These are phyloP conservation scores for Eristalinus sepulchralis DNA, from an alignment of 2,888 invertebrate species.

Conservation along the genomic window DNA sequence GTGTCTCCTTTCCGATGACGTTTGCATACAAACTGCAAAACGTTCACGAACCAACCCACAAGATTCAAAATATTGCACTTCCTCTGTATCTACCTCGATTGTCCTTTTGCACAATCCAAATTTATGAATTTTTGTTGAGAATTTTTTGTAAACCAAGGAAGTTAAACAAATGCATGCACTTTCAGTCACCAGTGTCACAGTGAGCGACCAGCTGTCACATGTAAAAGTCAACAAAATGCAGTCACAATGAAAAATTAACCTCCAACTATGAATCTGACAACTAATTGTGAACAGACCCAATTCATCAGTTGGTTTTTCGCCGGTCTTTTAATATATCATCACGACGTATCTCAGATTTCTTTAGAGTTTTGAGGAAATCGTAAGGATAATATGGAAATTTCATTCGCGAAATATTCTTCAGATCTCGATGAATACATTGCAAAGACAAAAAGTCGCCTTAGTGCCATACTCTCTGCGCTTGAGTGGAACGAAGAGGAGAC, in stretches of 20 bases:
- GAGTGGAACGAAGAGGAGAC: conserved; percentile 75
- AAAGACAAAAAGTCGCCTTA: conserved; percentile 70
- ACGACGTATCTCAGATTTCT: background rate
- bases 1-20: background rate
- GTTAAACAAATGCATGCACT: background rate
- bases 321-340: background rate
- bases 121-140: background rate
- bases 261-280: background rate
- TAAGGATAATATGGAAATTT: background rate
- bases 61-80: background rate
- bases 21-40: background rate
- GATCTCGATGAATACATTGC: conserved; percentile 65
- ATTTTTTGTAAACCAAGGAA: background rate
- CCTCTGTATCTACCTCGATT: too few relatives aligned
- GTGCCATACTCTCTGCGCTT: conserved; percentile 72
- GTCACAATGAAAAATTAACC: background rate
- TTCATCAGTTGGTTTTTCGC: background rate
- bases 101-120: background rate
- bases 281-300: background rate
- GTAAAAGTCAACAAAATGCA: background rate
- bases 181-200: background rate
- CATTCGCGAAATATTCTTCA: background rate
- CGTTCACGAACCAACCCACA: background rate
- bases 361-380: background rate
- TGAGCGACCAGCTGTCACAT: background rate